A percentile compares a stretch with the other conserved stretches of the same genome.
phyloP scores from a whole-genome alignment of 2,888 invertebrate genomes.

The Lycophotia porphyrea region DNA sequence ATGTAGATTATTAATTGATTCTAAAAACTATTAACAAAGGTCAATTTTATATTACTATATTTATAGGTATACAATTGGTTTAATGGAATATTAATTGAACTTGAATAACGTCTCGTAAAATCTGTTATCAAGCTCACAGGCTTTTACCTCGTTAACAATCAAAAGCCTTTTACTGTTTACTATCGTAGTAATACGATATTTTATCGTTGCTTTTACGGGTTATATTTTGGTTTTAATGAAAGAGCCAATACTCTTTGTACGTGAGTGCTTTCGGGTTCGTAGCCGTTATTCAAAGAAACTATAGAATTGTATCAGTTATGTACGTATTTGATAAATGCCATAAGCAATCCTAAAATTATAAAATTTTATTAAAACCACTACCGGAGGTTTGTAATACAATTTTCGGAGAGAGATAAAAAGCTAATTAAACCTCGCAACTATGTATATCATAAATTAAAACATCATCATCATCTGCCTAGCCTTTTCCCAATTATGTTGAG shows the following conservation, averaged over 20 bases:
- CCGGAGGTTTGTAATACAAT: too few species aligned
- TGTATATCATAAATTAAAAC: too few species aligned
- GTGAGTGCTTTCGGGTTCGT: neutral
- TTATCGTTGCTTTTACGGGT: constrained; percentile 18
- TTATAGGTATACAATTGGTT: constrained; percentile 9
- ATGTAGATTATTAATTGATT: too few species aligned
- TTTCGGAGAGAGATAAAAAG: too few species aligned
- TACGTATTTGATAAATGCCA: neutral
- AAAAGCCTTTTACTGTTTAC: constrained; percentile 48
- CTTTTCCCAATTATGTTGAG: too few species aligned
- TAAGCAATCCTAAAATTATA: neutral
- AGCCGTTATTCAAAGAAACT: neutral
- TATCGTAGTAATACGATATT: constrained; percentile 34
- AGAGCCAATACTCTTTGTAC: neutral
- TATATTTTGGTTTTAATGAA: constrained; percentile 31
- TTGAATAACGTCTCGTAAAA: constrained; percentile 50
- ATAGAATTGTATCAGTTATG: neutral
- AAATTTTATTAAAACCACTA: neutral
- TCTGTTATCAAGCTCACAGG: constrained; percentile 38
- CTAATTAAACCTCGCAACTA: too few species aligned
- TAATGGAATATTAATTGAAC: constrained; percentile 45
- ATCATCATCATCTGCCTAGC: too few species aligned
- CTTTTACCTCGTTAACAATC: constrained; percentile 49
- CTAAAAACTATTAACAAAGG: neutral
- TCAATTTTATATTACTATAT: constrained; percentile 18